Conservation (phyloP, 2,888 invertebrate species). For the Drosophila anomalipes region DNA sequence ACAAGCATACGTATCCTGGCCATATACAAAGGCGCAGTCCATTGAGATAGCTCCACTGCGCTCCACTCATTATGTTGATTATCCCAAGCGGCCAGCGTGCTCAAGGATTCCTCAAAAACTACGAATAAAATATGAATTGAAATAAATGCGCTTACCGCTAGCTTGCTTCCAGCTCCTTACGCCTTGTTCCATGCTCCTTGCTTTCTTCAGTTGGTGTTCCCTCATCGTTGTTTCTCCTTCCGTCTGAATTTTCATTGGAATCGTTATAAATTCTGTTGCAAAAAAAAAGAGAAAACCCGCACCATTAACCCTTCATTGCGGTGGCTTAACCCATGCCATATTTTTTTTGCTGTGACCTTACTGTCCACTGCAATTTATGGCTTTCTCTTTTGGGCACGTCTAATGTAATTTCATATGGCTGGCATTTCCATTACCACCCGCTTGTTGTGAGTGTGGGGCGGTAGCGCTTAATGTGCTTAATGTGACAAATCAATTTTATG, state of each 20-base stretch:
- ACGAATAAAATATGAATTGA: slow-evolving; percentile 73
- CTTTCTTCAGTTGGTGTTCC: neutral
- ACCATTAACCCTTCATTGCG: slow-evolving; percentile 76
- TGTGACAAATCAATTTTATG: slow-evolving; percentile 83
- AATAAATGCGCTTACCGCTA: slow-evolving; percentile 73
- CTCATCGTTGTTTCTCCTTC: slow-evolving; percentile 11
- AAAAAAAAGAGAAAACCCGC: slow-evolving; percentile 42
- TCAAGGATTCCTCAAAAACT: slow-evolving; percentile 60
- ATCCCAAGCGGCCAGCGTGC: slow-evolving; percentile 67
- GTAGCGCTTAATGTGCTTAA: slow-evolving; percentile 70
- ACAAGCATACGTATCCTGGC: slow-evolving; percentile 12
- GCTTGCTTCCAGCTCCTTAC: slow-evolving; percentile 1
- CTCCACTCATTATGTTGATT: slow-evolving; percentile 79
- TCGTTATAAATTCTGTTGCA: slow-evolving; percentile 66
- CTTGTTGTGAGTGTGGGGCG: slow-evolving; percentile 36
- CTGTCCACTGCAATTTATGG: slow-evolving; percentile 63
- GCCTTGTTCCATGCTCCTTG: neutral
- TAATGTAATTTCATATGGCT: slow-evolving; percentile 76
- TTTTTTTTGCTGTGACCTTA: slow-evolving; percentile 45
- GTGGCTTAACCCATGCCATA: slow-evolving; percentile 57
- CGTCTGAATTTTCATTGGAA: slow-evolving; percentile 67
- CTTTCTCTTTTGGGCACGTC: slow-evolving; percentile 63
- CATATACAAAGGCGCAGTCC: slow-evolving; percentile 52
- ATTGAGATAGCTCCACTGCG: slow-evolving; percentile 76
- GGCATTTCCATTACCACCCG: slow-evolving; percentile 51